These are phyloP conservation scores for Tachina fera DNA, from an alignment of 2,888 invertebrate species.

Conservation along the genomic window DNA sequence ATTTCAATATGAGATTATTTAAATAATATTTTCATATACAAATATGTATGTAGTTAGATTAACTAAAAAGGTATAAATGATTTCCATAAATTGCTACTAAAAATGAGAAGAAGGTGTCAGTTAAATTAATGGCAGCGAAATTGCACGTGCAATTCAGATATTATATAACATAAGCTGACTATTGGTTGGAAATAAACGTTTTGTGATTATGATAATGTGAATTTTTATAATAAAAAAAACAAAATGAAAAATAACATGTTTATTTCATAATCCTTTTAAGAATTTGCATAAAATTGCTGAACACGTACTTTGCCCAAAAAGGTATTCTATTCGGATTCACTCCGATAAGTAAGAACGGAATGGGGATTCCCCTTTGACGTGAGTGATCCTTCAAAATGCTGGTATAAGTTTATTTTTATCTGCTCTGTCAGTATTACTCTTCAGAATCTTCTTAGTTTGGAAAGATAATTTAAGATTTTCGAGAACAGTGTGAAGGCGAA, in stretches of 20 bases:
- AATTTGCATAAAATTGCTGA: no score
- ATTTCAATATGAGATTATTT: neutral
- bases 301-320: no score
- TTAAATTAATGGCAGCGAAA: constrained; percentile 25
- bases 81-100: constrained; percentile 1
- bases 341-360: no score
- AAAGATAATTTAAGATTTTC: no score
- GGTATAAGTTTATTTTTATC: no score
- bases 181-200: constrained; percentile 6
- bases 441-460: no score
- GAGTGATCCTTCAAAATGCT: no score
- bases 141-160: constrained; percentile 24
- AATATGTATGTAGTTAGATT: constrained; percentile 7
- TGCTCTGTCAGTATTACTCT: no score
- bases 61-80: constrained; percentile 15
- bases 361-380: no score
- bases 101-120: constrained; percentile 24
- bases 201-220: constrained; percentile 1
- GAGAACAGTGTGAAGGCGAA: no score
- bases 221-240: constrained; percentile 6
- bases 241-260: neutral
- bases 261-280: neutral
- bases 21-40: constrained; percentile 17
- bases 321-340: no score
- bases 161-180: constrained; percentile 18